These are phyloP conservation scores for Platycercus adscitus DNA, from an alignment of 2,113 vertebrate genomes.

Conservation along the genomic window DNA sequence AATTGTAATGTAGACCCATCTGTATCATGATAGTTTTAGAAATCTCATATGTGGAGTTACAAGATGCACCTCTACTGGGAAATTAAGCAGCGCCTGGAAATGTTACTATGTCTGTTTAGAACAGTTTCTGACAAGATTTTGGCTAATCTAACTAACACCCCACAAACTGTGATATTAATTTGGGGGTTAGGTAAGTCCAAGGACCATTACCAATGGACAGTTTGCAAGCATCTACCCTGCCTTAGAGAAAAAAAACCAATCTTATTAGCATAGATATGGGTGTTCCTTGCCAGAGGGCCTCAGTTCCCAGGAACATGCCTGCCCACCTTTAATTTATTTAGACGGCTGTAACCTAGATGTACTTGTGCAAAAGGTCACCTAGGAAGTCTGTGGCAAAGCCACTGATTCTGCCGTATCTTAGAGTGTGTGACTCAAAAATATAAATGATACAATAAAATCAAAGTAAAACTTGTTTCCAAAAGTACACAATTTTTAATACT, in stretches of 20 bases:
- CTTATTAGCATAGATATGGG: background rate
- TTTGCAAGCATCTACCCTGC: background rate
- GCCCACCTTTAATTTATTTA: background rate
- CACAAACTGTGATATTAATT: background rate
- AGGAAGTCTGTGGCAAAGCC: background rate
- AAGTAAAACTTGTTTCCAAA: background rate
- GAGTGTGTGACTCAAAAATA: background rate
- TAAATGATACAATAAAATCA: background rate
- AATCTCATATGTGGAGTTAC: background rate
- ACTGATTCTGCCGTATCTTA: background rate
- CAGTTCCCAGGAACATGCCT: background rate
- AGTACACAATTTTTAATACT: background rate
- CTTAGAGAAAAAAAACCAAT: background rate
- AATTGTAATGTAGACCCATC: background rate
- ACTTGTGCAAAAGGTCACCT: background rate
- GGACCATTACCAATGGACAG: background rate
- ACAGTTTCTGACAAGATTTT: background rate
- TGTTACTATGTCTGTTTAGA: background rate
- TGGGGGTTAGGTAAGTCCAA: background rate
- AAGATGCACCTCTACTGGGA: background rate
- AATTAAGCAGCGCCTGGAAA: background rate
- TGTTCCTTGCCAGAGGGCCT: background rate
- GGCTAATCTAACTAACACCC: background rate
- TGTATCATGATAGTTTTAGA: background rate
- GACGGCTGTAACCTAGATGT: background rate